These are phyloP conservation scores for Noctua janthe DNA, from an alignment of 2,888 invertebrate genomes.

Conservation along the genomic window DNA sequence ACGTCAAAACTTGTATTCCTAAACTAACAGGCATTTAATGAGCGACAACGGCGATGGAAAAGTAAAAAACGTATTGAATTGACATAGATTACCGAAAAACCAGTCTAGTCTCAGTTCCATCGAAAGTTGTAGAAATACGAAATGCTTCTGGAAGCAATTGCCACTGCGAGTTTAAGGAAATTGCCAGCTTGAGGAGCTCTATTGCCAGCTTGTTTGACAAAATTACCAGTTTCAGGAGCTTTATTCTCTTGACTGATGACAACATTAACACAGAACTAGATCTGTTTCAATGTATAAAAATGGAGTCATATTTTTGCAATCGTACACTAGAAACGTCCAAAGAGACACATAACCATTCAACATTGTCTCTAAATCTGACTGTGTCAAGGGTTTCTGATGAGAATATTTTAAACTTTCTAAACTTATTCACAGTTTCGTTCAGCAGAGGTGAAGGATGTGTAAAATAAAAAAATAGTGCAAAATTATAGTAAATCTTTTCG, in stretches of 20 bases:
- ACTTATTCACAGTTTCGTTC: background rate
- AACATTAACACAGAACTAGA: background rate
- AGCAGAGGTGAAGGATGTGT: background rate
- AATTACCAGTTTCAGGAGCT: background rate
- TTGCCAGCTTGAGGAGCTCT: no score
- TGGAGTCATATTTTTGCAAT: background rate
- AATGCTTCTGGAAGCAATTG: background rate
- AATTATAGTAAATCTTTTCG: background rate
- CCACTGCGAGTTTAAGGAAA: no score
- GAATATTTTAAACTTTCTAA: background rate
- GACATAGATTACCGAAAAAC: no score
- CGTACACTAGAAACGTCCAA: background rate
- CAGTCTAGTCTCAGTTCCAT: background rate
- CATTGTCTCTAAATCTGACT: background rate
- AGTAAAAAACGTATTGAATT: no score
- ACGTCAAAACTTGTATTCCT: background rate
- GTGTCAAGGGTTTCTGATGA: background rate
- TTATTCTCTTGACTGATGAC: background rate
- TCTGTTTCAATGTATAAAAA: background rate
- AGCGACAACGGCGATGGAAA: background rate
- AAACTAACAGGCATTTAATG: background rate
- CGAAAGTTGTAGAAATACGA: background rate
- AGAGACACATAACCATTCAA: background rate
- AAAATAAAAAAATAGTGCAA: background rate
- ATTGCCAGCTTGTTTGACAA: background rate